Evolutionary conservation across 2,888 invertebrate species (phyloP), one percentile per base, ranked within the genome.

Genomic region (Erpobdella octoculata): DNA sequence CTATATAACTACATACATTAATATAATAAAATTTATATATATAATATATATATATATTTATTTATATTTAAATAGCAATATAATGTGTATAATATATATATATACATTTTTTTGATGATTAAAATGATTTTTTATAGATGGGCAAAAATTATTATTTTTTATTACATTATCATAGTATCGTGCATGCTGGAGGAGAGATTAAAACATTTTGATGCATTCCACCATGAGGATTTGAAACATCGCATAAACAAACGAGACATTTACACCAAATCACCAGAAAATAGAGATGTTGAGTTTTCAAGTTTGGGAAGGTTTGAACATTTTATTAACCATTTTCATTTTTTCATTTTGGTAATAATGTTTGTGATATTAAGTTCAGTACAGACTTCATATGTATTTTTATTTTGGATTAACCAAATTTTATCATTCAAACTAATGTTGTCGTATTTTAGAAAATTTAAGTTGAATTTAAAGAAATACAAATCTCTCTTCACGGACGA

Each of bases 401-500:
- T 12, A 59, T 59, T 12, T 25, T 25, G 28, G 9, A n/a, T 25
- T 59, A 25, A n/a, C n/a, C n/a, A n/a, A n/a, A n/a, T n/a, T n/a
- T 25, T 71, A 46, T 68, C 25, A 31, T 71, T 61, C 25, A 9
- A n/a, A n/a, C 46, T 41, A n/a, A 15, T 12, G n/a, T 15, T 15
- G 12, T 41, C 12, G n/a, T 8, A 28, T 64, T 46, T 48, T 71
- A 75, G 75, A 41, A 67, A 75, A 41, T 75, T 75, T 37, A 62
- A 72, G 31, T 41, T 75, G 61, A 59, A 71, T 41, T 70, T 75
- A 5, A 71, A 71, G n/a, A 41, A 28, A n/a, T 35, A 71, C 36
- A 67, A 25, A n/a, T 62, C 62, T 12, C 37, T 75, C 18, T 59
- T 75, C 15, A 31, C 75, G 2, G 8, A 61, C 15, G 71, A 71